Base-by-base conservation (phyloP, 2,113 vertebrate genomes). In the Corythaeola cristata region DNA sequence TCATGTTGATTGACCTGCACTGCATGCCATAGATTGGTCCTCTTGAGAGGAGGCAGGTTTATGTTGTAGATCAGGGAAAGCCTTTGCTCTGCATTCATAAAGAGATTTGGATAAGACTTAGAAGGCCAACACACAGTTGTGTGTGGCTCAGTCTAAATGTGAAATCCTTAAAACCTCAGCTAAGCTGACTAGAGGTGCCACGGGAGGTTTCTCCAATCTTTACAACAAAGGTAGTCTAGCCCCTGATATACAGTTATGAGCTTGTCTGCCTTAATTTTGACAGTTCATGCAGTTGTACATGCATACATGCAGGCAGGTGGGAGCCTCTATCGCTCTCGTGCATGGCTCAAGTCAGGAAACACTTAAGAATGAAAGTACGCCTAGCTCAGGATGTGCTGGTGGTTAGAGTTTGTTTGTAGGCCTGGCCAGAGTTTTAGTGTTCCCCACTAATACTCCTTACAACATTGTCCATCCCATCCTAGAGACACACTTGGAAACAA, bases 291-390 rank as follows among this genome's bases (percentile, higher is more conserved):
- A n/a, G 24, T 52, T 74, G 62, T 35, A 45, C 4, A 15, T 45
- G 11, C 10, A 45, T 28, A 35, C 2, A 2, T 15, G 17, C 45
- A 72, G 17, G 15, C 7, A 59, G 32, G 23, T 0, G 0, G 16
- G 8, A 4, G 12, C 4, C 19, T 85, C 24, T 27, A 5, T 56
- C 1, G 0, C 21, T 56, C 13, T 44, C 1, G 19, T n/a, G 27
- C 21, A 33, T 0, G 5, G 28, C 26, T 37, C 44, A 64, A 58
- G 22, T 53, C 26, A 74, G 33, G 37, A 80, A 86, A 63, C 9
- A 55, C 8, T 9, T 9, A 52, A 45, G 37, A 68, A 52, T 15
- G 33, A 78, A 82, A 72, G 60, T 35, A 56, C 2, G 0, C 39
- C n/a, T 67, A 24, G 8, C 20, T 63, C 33, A 75, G 17, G 49